Percentiles rank a stretch among this genome's conserved stretches.
phyloP scores from a whole-genome alignment of 92 coral and sea anemone genomes.

The Epizoanthus rinbou region DNA sequence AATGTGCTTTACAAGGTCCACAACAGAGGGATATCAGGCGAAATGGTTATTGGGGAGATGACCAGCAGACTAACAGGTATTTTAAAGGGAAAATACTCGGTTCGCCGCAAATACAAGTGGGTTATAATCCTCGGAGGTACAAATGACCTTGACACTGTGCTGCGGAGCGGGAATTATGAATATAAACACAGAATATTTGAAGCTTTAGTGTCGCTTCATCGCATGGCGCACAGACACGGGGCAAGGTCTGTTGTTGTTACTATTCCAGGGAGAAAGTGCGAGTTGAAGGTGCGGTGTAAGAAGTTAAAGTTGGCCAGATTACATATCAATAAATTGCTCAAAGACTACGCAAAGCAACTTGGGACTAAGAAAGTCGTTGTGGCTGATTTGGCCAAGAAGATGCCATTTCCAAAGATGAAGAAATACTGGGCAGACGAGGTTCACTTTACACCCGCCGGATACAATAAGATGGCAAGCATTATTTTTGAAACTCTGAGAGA shows the following conservation, averaged over 20 bases:
- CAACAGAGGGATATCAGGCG: slow-evolving; percentile 23
- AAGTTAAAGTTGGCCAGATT: slow-evolving; percentile 16
- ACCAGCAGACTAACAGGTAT: slow-evolving; percentile 14
- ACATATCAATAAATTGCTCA: slow-evolving; percentile 11
- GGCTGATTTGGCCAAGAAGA: slow-evolving; percentile 30
- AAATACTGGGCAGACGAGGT: slow-evolving; percentile 37
- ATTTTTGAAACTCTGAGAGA: slow-evolving; percentile 14
- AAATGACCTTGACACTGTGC: slow-evolving; percentile 17
- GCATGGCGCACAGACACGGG: slow-evolving; percentile 19
- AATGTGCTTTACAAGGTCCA: slow-evolving; percentile 9
- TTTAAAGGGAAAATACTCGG: background rate
- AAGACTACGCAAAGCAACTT: background rate
- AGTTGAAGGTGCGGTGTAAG: background rate
- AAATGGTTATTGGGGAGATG: slow-evolving; percentile 40
- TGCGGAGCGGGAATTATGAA: slow-evolving; percentile 10
- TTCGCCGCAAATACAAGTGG: slow-evolving; percentile 3
- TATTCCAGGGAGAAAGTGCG: slow-evolving; percentile 29
- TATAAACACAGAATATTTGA: slow-evolving; percentile 27
- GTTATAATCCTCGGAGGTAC: slow-evolving; percentile 36
- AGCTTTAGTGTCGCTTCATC: slow-evolving; percentile 33
- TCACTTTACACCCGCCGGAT: slow-evolving; percentile 25
- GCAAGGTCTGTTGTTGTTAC: slow-evolving; percentile 14
- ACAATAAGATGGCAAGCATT: slow-evolving; percentile 30
- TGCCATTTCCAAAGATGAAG: slow-evolving; percentile 25
- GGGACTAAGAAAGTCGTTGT: slow-evolving; percentile 21